Evolutionary conservation across 2,888 invertebrate genomes (phyloP), one percentile per base, ranked within the genome.

Genomic region (Octodonta nipae): DNA sequence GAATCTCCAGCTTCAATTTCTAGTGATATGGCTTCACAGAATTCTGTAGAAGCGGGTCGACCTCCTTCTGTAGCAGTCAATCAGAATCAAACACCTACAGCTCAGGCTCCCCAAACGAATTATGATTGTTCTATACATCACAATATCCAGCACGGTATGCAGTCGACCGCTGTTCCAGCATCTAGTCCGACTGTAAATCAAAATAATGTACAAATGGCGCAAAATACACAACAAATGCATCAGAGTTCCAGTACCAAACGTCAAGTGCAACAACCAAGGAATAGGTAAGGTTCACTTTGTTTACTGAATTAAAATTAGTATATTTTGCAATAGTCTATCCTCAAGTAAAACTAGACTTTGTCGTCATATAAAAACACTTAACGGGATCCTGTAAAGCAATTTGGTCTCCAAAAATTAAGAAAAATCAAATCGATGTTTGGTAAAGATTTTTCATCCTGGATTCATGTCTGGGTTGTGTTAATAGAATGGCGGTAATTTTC

Each of bases 1-100:
- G 89, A 89, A 56, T 88, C 89, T 0, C 88, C 91, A 0, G 79
- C 85, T 0, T 85, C 86, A 24, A 86, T 89, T 44, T 79, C 85
- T 1, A 84, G 81, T 28, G 87, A 89, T 56, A 71, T 88, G 61
- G 78, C 81, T 5, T 78, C 77, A 1, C 84, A 84, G 45, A 75
- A 72, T 51, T 70, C 77, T 1, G 72, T 74, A 1, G 77, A 78
- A 44, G 64, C 66, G 17, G 64, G 64, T 4, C 61, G 69, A n/a
- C 68, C 73, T 3, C 68, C 71, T 0, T 73, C 72, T 28, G 54
- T 71, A 11, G 66, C 70, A 1, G 63, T 61, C 46, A 38, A 35
- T 30, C 53, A 58, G 46, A 32, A 46, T 46, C 24, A 40, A 17
- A 38, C 49, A 34, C 38, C 47, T 26, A 42, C 45, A 30, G 41